Base-by-base conservation (phyloP, 2,888 invertebrate species). In the Harpalus rufipes region DNA sequence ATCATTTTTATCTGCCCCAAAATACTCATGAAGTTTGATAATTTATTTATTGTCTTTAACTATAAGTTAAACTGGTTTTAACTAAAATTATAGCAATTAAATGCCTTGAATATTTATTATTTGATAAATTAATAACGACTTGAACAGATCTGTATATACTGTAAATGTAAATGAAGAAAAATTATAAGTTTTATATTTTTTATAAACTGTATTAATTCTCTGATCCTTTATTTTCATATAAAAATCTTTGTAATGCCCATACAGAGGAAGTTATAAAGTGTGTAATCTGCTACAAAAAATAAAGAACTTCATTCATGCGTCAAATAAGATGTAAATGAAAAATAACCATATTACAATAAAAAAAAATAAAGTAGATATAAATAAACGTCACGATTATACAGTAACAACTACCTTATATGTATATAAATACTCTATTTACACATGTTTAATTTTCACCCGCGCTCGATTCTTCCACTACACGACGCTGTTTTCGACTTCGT, bases 401-500 rank as follows among this genome's bases (percentile, higher is more conserved):
- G n/a, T 14, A 41, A 63, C 10, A 63, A 59, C 14, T 59, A 59
- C 5, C 14, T 68, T 32, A 21, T 21, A 21, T 21, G 21, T 14
- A 44, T 7, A n/a, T 74, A 44, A 44, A 8, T 74, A 74, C 51
- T 25, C 32, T 68, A 68, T 68, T 74, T 74, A 74, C 18, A 74
- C 7, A 74, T 68, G 10, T 18, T 44, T 44, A 74, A 10, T 44
- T 74, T n/a, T 39, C 68, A 74, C 14, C 44, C 44, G 51, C 51
- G 8, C 10, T 25, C 7, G 68, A 65, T 10, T 83, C 83, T 74
- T 83, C 83, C 12, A 83, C 59, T 4, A 83, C 74, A 51, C 83
- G 56, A n/a, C 83, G 83, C 59, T 58, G 83, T 44, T 83, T 83
- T 39, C 83, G 59, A 21, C 59, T 74, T 41, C 56, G 58, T 59